Conservation (phyloP, 2,797 vertebrate genomes). For the Phataginus tricuspis region DNA sequence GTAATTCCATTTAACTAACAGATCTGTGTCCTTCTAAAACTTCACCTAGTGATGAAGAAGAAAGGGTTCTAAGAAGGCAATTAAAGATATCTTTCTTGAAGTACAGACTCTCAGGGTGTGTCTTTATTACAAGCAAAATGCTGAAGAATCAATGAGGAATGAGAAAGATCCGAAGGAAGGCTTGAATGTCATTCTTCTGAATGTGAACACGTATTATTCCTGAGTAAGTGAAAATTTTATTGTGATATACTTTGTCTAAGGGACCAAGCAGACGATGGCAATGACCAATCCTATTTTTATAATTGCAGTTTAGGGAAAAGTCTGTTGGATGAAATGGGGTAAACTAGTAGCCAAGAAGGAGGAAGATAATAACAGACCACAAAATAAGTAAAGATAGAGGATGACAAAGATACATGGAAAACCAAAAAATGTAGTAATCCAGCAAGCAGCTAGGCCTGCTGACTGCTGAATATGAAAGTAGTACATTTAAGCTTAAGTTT, state of each 20-base stretch:
- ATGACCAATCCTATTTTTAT: not conserved
- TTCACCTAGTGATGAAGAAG: not conserved
- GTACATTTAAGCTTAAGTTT: not conserved
- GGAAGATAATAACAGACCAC: not conserved
- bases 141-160: not conserved
- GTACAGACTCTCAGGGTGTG: not conserved
- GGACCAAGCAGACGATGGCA: not conserved
- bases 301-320: slow-evolving; percentile 27
- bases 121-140: not conserved
- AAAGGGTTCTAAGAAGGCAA: not conserved
- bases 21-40: not conserved
- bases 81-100: not conserved
- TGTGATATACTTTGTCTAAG: not conserved
- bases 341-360: not conserved
- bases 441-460: not conserved
- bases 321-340: not conserved
- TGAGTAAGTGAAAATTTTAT: not conserved
- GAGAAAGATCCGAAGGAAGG: not conserved
- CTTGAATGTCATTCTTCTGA: not conserved
- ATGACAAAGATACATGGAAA: not conserved
- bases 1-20: not conserved
- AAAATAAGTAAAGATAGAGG: not conserved
- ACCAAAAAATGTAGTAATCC: not conserved
- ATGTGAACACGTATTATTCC: not conserved
- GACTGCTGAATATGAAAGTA: not conserved